Evolutionary conservation across 2,888 invertebrate genomes (phyloP).

Genomic region (Galerucella nymphaeae): DNA sequence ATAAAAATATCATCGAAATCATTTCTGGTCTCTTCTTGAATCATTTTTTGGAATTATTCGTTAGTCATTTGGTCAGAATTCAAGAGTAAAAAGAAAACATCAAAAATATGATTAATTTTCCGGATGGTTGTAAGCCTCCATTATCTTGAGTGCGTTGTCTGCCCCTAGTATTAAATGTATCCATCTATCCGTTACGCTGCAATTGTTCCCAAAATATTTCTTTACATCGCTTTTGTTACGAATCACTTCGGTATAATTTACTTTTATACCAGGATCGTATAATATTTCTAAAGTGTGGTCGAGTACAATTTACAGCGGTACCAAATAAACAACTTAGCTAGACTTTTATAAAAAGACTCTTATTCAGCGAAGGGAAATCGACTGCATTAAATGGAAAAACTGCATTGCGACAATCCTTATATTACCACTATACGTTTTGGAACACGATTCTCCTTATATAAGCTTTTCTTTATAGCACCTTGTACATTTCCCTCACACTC

Average conservation of each 20-base stretch:
- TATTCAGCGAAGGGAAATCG: slow-evolving; percentile 31
- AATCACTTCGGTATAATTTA: neutral
- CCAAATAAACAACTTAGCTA: too few relatives aligned
- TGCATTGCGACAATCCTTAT: slow-evolving; percentile 51
- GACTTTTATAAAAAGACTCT: slow-evolving; percentile 5
- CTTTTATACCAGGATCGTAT: neutral
- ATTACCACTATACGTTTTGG: slow-evolving; percentile 45
- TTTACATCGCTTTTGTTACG: slow-evolving; percentile 31
- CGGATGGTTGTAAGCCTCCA: neutral
- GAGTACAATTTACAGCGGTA: too few relatives aligned
- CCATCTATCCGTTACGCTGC: neutral
- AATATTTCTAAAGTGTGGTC: neutral
- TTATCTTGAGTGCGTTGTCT: slow-evolving; percentile 1
- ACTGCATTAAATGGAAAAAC: slow-evolving; percentile 39
- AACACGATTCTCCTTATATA: slow-evolving; percentile 43
- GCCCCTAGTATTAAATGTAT: slow-evolving; percentile 3
- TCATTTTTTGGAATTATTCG: too few relatives aligned
- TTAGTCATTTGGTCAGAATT: too few relatives aligned
- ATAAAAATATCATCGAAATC: too few relatives aligned
- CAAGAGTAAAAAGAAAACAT: neutral
- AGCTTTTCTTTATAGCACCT: slow-evolving; percentile 42
- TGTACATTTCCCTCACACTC: slow-evolving; percentile 37
- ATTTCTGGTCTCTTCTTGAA: too few relatives aligned
- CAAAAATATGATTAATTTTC: neutral
- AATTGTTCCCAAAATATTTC: slow-evolving; percentile 8